phyloP scores from a whole-genome alignment of 2,888 invertebrate species.

The Sarcophaga carnaria region DNA sequence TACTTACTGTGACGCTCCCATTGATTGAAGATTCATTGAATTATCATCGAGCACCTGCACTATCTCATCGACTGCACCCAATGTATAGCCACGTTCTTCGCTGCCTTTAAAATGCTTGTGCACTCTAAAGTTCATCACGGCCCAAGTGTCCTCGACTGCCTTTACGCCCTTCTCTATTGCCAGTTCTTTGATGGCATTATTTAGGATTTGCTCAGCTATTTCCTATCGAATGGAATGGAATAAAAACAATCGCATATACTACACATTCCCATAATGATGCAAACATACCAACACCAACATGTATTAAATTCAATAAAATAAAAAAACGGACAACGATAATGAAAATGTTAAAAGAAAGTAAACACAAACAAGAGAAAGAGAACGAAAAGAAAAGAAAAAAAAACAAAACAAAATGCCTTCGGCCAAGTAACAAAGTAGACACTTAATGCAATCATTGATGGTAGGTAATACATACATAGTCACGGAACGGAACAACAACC shows the following conservation, averaged over 20 bases:
- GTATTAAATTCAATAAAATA: background rate
- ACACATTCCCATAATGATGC: background rate
- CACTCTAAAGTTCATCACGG: conserved; percentile 85
- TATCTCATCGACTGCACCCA: conserved; percentile 93
- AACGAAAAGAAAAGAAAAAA: background rate
- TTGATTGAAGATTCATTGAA: conserved; percentile 94
- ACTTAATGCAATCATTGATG: conserved; percentile 44
- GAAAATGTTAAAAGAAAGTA: conserved; percentile 22
- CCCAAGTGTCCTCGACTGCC: conserved; percentile 91
- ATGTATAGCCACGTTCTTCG: conserved; percentile 88
- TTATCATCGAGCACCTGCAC: conserved; percentile 92
- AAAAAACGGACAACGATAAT: conserved; percentile 25
- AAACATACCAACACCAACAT: conserved; percentile 12
- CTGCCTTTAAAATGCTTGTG: conserved; percentile 87
- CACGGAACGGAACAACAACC: background rate
- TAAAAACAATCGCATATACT: conserved; percentile 9
- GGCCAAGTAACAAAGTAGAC: conserved; percentile 47
- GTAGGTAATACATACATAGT: conserved; percentile 1
- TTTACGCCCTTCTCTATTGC: conserved; percentile 94
- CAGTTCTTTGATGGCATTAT: conserved; percentile 94
- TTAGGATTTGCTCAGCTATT: conserved; percentile 92
- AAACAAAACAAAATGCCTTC: conserved; percentile 29
- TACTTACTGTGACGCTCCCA: conserved; percentile 91
- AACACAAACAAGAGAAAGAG: background rate
- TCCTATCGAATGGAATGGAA: conserved; percentile 79